These are phyloP conservation scores for Patiria pectinifera DNA, from an alignment of 53 echinoderm and acorn worm genomes.

Conservation along the genomic window DNA sequence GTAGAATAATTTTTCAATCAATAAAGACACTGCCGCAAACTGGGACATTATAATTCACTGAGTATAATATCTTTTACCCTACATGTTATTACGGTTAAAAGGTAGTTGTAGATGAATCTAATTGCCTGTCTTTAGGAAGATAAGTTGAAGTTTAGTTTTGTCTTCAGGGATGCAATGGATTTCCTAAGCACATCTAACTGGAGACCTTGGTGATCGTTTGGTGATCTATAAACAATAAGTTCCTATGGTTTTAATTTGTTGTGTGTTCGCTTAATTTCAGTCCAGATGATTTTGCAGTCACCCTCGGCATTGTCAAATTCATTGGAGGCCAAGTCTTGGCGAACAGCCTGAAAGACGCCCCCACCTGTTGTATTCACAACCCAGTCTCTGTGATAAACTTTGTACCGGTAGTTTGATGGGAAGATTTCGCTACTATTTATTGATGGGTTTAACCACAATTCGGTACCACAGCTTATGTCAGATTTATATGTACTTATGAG, in stretches of 20 bases:
- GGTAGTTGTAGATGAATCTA: too few relatives aligned
- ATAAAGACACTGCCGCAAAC: too few relatives aligned
- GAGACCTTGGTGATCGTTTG: background rate
- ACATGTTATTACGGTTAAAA: too few relatives aligned
- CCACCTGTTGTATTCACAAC: slow-evolving; percentile 30
- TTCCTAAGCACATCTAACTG: slow-evolving; percentile 1
- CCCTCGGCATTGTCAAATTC: slow-evolving; percentile 3
- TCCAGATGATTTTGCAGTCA: slow-evolving; percentile 10
- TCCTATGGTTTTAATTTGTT: background rate
- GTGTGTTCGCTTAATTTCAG: background rate
- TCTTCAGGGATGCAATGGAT: slow-evolving; percentile 2
- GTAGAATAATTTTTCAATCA: too few relatives aligned
- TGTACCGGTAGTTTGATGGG: slow-evolving; percentile 28
- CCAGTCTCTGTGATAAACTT: background rate
- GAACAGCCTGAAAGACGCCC: slow-evolving; percentile 60
- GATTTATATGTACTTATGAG: slow-evolving; percentile 45
- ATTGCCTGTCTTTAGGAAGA: too few relatives aligned
- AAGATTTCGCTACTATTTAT: slow-evolving; percentile 61
- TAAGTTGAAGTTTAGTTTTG: slow-evolving; percentile 4
- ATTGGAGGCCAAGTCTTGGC: slow-evolving; percentile 12
- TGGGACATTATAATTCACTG: too few relatives aligned
- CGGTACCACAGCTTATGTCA: slow-evolving; percentile 62
- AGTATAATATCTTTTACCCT: too few relatives aligned
- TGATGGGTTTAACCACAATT: slow-evolving; percentile 56
- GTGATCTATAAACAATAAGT: background rate